Evolutionary conservation across 1,140 invertebrate genomes (phyloP).

Genomic region (Acromyrmex heyeri): DNA sequence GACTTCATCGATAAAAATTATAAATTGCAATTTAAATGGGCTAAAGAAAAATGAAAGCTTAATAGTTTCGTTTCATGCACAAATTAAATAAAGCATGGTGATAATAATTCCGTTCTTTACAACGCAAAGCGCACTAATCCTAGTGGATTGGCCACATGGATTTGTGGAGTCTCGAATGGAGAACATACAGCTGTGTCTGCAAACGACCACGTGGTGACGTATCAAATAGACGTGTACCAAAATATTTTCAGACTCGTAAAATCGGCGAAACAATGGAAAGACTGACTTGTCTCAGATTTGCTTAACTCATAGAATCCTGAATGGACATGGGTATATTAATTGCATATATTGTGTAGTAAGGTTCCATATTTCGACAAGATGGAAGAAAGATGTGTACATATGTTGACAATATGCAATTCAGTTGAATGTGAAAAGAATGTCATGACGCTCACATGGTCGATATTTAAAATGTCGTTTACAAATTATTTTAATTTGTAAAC

Average conservation of each 20-base stretch:
- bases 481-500: neutral
- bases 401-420: constrained; percentile 15
- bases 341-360: neutral
- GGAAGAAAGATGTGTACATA: neutral
- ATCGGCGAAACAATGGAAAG: neutral
- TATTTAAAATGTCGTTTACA: neutral
- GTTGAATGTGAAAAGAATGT: neutral
- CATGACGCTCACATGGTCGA: neutral
- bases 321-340: neutral
- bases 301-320: neutral
- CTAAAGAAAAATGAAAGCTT: neutral
- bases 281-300: neutral
- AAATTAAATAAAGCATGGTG: neutral
- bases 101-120: neutral
- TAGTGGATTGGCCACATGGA: constrained; percentile 24
- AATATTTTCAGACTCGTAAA: constrained; percentile 27
- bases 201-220: neutral
- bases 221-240: neutral
- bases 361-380: neutral
- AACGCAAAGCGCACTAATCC: constrained; percentile 5
- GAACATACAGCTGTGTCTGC: neutral
- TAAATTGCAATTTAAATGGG: constrained; percentile 3
- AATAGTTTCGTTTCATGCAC: neutral
- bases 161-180: constrained; percentile 8
- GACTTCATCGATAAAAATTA: neutral